Evolutionary conservation across 2,888 invertebrate genomes (phyloP).

Genomic region (Ophion obscuratus): DNA sequence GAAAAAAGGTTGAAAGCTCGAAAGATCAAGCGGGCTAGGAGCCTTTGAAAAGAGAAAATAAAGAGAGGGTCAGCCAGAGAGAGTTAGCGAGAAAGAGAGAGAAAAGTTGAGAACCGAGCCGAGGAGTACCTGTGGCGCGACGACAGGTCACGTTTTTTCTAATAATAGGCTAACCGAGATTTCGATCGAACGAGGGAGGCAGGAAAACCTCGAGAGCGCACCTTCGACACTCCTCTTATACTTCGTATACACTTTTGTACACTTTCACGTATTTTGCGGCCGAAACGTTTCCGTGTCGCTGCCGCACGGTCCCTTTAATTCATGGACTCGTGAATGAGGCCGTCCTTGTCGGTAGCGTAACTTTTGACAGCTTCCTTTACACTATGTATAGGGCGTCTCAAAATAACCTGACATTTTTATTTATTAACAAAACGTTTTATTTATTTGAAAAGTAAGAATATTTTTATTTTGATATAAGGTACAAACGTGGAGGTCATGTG

Average conservation of each 20-base stretch:
- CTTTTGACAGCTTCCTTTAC: slow-evolving; percentile 24
- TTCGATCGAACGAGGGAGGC: slow-evolving; percentile 58
- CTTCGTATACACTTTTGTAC: slow-evolving; percentile 4
- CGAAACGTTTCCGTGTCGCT: slow-evolving; percentile 45
- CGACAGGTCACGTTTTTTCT: slow-evolving; percentile 64
- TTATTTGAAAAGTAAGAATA: no score
- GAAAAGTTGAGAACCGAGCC: slow-evolving; percentile 46
- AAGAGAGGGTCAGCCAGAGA: background rate
- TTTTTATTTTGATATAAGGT: no score
- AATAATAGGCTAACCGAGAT: slow-evolving; percentile 65
- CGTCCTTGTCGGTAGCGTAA: slow-evolving; percentile 12
- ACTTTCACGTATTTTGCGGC: slow-evolving; percentile 1
- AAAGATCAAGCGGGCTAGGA: slow-evolving; percentile 16
- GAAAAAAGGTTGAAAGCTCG: slow-evolving; percentile 22
- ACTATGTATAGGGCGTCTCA: background rate
- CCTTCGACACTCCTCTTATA: slow-evolving; percentile 9
- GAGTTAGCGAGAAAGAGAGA: slow-evolving; percentile 21
- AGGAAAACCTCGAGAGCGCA: slow-evolving; percentile 51
- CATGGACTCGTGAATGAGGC: slow-evolving; percentile 42
- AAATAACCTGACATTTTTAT: no score
- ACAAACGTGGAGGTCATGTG: no score
- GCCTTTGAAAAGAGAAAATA: slow-evolving; percentile 15
- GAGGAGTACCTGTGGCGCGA: slow-evolving; percentile 61
- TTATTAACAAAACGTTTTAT: no score
- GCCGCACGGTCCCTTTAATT: slow-evolving; percentile 33